Percentiles rank a stretch among this genome's conserved stretches.
phyloP scores from a whole-genome alignment of 2,888 invertebrate genomes.

The Volucella inanis region DNA sequence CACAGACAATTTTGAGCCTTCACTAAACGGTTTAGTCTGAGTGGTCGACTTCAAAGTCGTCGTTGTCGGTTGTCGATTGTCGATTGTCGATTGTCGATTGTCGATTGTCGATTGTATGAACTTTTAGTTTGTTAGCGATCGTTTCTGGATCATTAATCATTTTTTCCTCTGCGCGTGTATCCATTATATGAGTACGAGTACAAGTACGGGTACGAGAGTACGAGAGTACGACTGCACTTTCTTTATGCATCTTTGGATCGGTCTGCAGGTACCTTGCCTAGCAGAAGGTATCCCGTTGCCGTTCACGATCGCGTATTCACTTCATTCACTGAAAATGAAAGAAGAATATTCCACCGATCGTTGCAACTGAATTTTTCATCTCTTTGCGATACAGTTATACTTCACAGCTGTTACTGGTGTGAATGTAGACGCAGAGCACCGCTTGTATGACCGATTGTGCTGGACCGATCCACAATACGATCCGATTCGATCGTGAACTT shows the following conservation, averaged over 20 bases:
- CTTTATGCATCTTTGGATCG: slow-evolving; percentile 54
- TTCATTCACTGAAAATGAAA: slow-evolving; percentile 49
- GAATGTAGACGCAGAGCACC: neutral
- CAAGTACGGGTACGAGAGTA: no score
- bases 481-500: slow-evolving; percentile 29
- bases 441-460: neutral
- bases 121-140: slow-evolving; percentile 4
- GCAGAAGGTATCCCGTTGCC: slow-evolving; percentile 10
- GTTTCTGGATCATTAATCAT: slow-evolving; percentile 59
- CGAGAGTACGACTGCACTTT: slow-evolving; percentile 36
- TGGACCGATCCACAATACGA: neutral
- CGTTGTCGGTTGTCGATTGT: slow-evolving; percentile 9
- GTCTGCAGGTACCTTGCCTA: slow-evolving; percentile 1
- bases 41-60: slow-evolving; percentile 38
- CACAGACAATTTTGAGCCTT: slow-evolving; percentile 42
- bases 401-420: slow-evolving; percentile 17
- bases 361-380: slow-evolving; percentile 50
- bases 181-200: slow-evolving; percentile 40
- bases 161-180: slow-evolving; percentile 56
- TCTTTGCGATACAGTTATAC: slow-evolving; percentile 29
- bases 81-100: slow-evolving; percentile 2
- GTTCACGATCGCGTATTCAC: slow-evolving; percentile 26
- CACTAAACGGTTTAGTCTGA: slow-evolving; percentile 55
- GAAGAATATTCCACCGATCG: slow-evolving; percentile 50
- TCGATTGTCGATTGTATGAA: slow-evolving; percentile 24